These are phyloP conservation scores for Platysteira castanea DNA, from an alignment of 2,113 vertebrate genomes.

Conservation along the genomic window DNA sequence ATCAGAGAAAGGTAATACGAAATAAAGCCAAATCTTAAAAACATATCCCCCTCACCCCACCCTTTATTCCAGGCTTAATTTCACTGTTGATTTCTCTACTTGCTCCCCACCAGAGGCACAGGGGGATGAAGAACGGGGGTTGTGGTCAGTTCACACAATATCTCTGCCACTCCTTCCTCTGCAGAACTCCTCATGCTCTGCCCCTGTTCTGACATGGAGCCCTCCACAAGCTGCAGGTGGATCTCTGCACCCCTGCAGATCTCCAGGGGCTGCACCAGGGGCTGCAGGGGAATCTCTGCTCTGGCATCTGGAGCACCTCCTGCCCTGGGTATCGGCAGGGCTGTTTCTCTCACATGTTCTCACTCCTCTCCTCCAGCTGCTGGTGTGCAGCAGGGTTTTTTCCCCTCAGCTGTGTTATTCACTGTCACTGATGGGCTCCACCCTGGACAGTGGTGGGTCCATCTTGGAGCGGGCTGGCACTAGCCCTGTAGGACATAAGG, in stretches of 20 bases:
- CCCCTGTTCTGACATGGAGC: too few species aligned
- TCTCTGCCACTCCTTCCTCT: not conserved
- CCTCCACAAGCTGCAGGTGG: not conserved
- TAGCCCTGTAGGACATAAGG: not conserved
- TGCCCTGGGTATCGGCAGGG: not conserved
- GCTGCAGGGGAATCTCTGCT: not conserved
- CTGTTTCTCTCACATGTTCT: not conserved
- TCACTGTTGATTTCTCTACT: not conserved
- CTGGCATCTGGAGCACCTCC: not conserved
- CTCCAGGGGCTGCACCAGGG: not conserved
- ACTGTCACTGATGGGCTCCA: not conserved
- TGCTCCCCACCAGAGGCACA: not conserved
- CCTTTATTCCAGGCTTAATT: not conserved
- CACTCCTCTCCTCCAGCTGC: not conserved
- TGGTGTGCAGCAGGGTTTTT: not conserved
- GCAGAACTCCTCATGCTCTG: not conserved
- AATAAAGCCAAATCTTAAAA: not conserved
- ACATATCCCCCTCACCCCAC: not conserved
- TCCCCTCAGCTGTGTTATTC: not conserved
- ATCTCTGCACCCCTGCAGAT: not conserved
- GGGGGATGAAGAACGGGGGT: accelerated
- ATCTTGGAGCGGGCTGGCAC: accelerated
- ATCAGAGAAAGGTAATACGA: not conserved
- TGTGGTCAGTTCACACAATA: not conserved
- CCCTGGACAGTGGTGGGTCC: too few species aligned